A percentile compares a stretch with the other conserved stretches of the same genome.
Conservation (phyloP, 2,888 invertebrate species). For the Electrophaes corylata region DNA sequence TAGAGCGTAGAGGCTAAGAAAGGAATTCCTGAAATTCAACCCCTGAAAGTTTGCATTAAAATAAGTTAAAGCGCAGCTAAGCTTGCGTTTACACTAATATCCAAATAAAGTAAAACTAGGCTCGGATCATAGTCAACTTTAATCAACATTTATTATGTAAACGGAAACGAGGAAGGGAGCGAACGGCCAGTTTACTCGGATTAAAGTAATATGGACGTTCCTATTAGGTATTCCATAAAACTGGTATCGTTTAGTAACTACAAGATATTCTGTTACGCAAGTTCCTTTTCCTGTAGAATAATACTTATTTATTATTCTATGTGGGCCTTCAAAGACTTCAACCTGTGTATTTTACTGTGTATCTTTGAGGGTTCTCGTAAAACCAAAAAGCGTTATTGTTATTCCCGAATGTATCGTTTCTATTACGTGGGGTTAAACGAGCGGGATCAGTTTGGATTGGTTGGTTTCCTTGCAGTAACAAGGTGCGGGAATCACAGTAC, state of each 20-base stretch:
- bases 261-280: neutral
- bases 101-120: conserved; percentile 5
- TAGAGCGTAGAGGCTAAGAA: too few relatives aligned
- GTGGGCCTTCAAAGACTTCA: neutral
- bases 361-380: neutral
- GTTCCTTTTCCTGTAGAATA: neutral
- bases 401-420: conserved; percentile 1
- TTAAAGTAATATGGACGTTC: conserved; percentile 7
- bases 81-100: too few relatives aligned
- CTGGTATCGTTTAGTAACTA: neutral
- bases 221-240: conserved; percentile 1
- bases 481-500: neutral
- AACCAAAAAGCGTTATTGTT: neutral
- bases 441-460: neutral
- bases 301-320: conserved; percentile 3
- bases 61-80: too few relatives aligned
- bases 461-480: neutral
- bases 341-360: neutral
- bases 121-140: neutral
- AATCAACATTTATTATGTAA: conserved; percentile 18
- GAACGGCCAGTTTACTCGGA: conserved; percentile 11
- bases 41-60: too few relatives aligned
- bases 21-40: too few relatives aligned
- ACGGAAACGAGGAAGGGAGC: conserved; percentile 1
- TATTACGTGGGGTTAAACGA: neutral